Percentiles rank a stretch among this genome's conserved stretches.
Evolutionary conservation across 2,888 invertebrate species (phyloP).

Genomic region (Vannuccia rotundouncinata): DNA sequence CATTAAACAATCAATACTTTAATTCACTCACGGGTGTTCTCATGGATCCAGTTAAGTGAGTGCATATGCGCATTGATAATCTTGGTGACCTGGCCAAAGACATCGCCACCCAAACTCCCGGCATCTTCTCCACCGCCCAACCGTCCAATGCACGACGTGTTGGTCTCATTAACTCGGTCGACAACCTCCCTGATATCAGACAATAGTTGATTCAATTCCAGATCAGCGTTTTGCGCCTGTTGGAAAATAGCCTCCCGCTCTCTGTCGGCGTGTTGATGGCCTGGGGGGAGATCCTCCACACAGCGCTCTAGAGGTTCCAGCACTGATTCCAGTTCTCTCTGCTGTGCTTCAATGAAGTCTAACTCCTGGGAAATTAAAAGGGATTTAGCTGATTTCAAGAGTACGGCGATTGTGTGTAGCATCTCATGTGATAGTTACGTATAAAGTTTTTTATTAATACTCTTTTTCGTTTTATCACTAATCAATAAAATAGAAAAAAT

Average conservation of each 20-base stretch:
- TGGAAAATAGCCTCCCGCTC: constrained; percentile 65
- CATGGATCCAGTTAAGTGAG: constrained; percentile 36
- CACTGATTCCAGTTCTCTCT: constrained; percentile 80
- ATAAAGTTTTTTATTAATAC: too few species aligned
- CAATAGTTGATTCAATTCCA: constrained; percentile 27
- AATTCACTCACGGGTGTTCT: constrained; percentile 37
- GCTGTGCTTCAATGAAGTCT: constrained; percentile 83
- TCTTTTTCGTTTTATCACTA: too few species aligned
- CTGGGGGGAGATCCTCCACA: constrained; percentile 52
- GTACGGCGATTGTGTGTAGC: too few species aligned
- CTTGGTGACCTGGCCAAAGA: constrained; percentile 19
- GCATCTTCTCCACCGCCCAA: background rate
- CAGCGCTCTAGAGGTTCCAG: constrained; percentile 78
- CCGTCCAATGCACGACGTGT: background rate
- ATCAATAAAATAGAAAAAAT: too few species aligned
- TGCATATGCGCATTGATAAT: constrained; percentile 36
- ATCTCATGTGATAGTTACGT: too few species aligned
- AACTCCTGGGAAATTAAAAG: constrained; percentile 83
- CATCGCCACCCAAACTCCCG: background rate
- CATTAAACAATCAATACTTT: too few species aligned
- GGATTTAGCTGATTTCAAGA: constrained; percentile 78
- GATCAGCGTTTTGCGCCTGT: constrained; percentile 28
- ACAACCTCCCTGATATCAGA: constrained; percentile 34
- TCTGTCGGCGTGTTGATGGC: constrained; percentile 61
- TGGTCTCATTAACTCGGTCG: constrained; percentile 18